Evolutionary conservation across 2,797 vertebrate genomes (phyloP), one percentile per base, ranked within the genome.

Genomic region (Centropyge bicolor): DNA sequence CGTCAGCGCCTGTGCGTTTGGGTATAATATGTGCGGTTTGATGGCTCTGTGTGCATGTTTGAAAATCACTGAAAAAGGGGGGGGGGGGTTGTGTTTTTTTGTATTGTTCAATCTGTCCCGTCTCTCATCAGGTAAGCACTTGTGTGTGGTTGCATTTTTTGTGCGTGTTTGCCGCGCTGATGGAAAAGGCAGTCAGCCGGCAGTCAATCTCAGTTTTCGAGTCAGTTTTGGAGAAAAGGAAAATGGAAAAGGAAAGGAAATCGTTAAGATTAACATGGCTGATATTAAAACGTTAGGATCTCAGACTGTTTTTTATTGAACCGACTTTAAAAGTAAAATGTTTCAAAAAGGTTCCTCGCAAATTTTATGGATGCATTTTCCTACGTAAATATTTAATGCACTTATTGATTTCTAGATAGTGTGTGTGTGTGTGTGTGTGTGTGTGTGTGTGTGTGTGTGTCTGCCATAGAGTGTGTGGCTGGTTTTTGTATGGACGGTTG

Each of bases 311-410:
- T 78, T 55, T 75, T 54, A 72, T 83, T 76, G 68, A 86, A 72
- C 40, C 0, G 3, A 57, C 78, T 70, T 78, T 63, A 17, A 80
- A 81, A 40, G 73, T 74, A 52, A 88, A 85, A 78, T 76, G 10
- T 69, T 83, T 88, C 41, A 63, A 80, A 77, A 87, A 52, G 41
- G 70, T 66, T 67, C 45, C 65, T 64, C 49, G 4, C 43, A 78
- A 41, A 64, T 82, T 80, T 68, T 77, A 82, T 52, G 48, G 78
- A 87, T 81, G 66, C 62, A 71, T 90, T 90, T 89, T 79, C 71
- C 73, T 68, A 63, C 56, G 61, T 93, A 78, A 91, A 91, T 92
- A 89, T 91, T 91, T 90, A 81, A 92, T 90, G 76, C 60, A 67
- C 70, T 60, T 84, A 90, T 92, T 74, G 80, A 88, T 88, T 84